Evolutionary conservation across 1,140 invertebrate species (phyloP), one percentile per base, ranked within the genome.

Genomic region (Danaus plexippus): DNA sequence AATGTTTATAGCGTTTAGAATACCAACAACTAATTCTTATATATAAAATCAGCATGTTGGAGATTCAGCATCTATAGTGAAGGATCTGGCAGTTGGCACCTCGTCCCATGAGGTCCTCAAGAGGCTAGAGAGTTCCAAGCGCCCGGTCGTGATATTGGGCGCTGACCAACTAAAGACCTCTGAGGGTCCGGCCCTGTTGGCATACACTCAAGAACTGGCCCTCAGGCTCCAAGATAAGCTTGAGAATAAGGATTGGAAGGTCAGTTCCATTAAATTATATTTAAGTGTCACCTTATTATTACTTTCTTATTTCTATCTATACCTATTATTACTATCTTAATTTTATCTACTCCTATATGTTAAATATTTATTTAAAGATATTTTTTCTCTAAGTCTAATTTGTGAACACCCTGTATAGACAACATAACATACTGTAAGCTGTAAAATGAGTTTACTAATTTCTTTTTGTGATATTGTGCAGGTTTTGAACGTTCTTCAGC

Each of bases 401-500:
- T 32, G 22, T 32, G 22, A 32, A 32, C 22, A 32, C 22, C 22
- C 2, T 32, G 22, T 32, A 32, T 32, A 7, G 2, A 3, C 5
- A 32, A 32, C 22, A 32, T 32, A 32, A 8, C 22, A 32, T 6
- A 32, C 7, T 32, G 22, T 32, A 32, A 32, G 0, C 22, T 32
- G 22, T 32, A 32, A 32, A 32, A 8, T 32, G 22, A 32, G 22
- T 32, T 32, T 32, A 7, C 22, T 32, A 22, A 45, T 47, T 40
- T 45, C 4, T 1, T 47, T 41, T 9, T 57, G 42, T 43, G 45
- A 55, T 9, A 49, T 56, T 56, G 10, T 32, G 6, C 93, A 95
- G 88, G 91, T 97, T 11, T 89, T 98, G 65, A 98, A 98, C 84
- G 90, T 98, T 13, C 89, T 98, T 11, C 97, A 98, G 66, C 93